phyloP scores from a whole-genome alignment of 2,113 vertebrate genomes.

The Cygnus buccinator region DNA sequence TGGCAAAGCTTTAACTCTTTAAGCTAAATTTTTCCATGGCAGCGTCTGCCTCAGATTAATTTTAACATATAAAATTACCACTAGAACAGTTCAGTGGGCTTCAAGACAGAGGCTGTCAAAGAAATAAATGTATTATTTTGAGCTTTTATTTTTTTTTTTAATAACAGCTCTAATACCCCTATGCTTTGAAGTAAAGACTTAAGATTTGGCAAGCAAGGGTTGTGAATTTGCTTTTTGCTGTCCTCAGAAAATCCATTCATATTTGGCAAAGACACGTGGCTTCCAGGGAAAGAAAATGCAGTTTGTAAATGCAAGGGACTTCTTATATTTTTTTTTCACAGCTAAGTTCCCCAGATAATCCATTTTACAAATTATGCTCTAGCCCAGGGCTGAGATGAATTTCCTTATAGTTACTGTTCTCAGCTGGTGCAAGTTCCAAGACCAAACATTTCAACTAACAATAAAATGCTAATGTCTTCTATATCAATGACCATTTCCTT shows the following conservation, averaged over 20 bases:
- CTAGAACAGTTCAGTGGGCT: not conserved
- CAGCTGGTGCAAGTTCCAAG: not conserved
- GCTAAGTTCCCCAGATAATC: not conserved
- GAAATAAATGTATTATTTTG: not conserved
- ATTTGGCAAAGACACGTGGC: not conserved
- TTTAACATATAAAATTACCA: not conserved
- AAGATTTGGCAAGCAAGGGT: not conserved
- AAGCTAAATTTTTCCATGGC: not conserved
- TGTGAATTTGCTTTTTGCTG: conserved; percentile 17
- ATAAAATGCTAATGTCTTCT: not conserved
- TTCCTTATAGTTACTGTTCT: conserved; percentile 17
- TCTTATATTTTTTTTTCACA: not conserved
- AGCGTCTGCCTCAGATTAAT: not conserved
- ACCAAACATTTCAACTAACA: not conserved
- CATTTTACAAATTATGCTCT: not conserved
- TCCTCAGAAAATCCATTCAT: not conserved
- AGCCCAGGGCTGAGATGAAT: not conserved
- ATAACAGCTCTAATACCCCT: not conserved
- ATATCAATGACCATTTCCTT: not conserved
- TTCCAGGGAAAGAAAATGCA: not conserved
- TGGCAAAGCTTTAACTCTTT: conserved; percentile 38
- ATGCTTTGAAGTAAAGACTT: not conserved
- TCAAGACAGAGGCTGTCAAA: not conserved
- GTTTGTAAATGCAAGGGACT: not conserved
- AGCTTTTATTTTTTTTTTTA: not conserved